Conservation (phyloP, 2,888 invertebrate genomes). For the Lissocephala sabroskyi region DNA sequence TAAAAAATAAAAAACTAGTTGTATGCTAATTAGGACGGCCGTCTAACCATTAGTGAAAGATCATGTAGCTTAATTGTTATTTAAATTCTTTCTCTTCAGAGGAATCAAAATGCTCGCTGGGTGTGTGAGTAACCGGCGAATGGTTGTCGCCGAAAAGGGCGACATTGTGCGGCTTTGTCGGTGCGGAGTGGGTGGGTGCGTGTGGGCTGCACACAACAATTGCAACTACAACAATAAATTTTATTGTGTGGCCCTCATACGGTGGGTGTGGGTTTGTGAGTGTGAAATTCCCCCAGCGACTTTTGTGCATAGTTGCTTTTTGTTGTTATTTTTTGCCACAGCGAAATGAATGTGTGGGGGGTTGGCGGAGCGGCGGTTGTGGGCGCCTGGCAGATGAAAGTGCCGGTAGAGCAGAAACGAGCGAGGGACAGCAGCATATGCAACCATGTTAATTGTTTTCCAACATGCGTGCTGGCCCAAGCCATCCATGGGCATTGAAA, state of each 20-base stretch:
- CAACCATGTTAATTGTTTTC: slow-evolving; percentile 54
- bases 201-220: slow-evolving; percentile 43
- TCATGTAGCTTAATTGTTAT: too few species aligned
- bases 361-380: slow-evolving; percentile 4
- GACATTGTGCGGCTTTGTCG: not conserved
- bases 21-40: too few species aligned
- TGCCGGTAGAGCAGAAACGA: too few species aligned
- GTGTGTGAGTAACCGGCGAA: too few species aligned
- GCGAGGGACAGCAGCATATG: slow-evolving; percentile 11
- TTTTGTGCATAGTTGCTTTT: slow-evolving; percentile 26
- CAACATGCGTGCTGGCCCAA: slow-evolving; percentile 33
- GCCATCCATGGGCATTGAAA: slow-evolving; percentile 25
- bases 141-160: too few species aligned
- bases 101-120: too few species aligned
- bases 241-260: slow-evolving; percentile 40
- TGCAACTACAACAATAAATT: slow-evolving; percentile 55
- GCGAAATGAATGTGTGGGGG: slow-evolving; percentile 51
- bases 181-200: not conserved
- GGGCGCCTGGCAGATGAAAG: too few species aligned
- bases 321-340: slow-evolving; percentile 14
- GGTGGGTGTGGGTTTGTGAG: too few species aligned
- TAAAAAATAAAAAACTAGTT: too few species aligned
- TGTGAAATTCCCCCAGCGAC: slow-evolving; percentile 26
- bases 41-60: too few species aligned
- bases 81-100: too few species aligned